phyloP scores from a whole-genome alignment of 2,797 vertebrate genomes.

The Tangara arthus region DNA sequence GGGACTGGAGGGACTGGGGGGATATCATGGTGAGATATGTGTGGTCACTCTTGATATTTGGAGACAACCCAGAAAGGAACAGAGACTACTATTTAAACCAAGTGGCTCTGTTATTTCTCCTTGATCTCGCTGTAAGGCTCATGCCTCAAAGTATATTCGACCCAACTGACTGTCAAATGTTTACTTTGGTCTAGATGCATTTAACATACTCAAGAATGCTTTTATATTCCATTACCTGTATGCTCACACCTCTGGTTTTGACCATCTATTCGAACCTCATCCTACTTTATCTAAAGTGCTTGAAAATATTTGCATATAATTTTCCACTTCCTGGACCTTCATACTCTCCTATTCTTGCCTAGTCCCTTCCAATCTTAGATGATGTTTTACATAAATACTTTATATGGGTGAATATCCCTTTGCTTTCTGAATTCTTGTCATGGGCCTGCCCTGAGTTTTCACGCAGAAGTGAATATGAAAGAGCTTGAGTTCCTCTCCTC shows the following conservation, averaged over 20 bases:
- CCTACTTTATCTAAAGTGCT: not conserved
- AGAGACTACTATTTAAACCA: not conserved
- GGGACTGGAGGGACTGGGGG: not conserved
- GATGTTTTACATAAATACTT: not conserved
- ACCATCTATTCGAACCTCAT: not conserved
- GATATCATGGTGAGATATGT: not conserved
- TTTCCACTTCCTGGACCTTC: not conserved
- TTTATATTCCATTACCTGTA: not conserved
- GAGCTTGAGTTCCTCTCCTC: conserved; percentile 52
- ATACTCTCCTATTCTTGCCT: not conserved
- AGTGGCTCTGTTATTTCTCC: not conserved
- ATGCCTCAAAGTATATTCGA: not conserved
- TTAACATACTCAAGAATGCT: not conserved
- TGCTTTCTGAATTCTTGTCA: conserved; percentile 13
- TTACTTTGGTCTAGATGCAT: not conserved
- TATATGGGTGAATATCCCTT: not conserved
- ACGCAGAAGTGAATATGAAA: conserved; percentile 60
- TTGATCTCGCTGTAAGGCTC: not conserved
- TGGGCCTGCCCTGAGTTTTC: conserved; percentile 27
- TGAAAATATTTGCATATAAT: not conserved
- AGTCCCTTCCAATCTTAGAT: not conserved
- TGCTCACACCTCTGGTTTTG: not conserved
- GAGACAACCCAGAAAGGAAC: not conserved
- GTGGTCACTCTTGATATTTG: not conserved
- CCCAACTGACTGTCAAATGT: not conserved